These are phyloP conservation scores for Neomonachus schauinslandi DNA, from an alignment of 2,113 vertebrate genomes.

Conservation along the genomic window DNA sequence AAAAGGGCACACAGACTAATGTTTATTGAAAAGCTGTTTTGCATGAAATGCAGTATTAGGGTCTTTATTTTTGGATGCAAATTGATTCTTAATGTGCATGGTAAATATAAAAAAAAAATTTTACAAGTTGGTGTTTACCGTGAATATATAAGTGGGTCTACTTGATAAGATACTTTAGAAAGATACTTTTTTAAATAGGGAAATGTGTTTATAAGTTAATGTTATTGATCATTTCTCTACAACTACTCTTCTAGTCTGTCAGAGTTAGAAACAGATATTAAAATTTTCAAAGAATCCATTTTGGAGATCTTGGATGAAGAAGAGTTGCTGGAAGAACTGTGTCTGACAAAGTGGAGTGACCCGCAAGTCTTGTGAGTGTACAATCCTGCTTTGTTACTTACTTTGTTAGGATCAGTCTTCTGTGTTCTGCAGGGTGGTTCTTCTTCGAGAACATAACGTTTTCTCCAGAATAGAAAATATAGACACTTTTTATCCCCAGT, in stretches of 20 bases:
- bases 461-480: neutral
- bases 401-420: neutral
- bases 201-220: neutral
- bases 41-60: neutral
- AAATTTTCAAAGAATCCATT: constrained; percentile 96
- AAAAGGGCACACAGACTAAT: neutral
- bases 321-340: constrained; percentile 96
- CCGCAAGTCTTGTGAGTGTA: constrained; percentile 93
- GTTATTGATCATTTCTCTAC: neutral
- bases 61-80: neutral
- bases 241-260: constrained; percentile 90
- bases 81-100: neutral
- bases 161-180: neutral
- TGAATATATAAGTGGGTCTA: neutral
- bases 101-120: neutral
- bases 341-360: constrained; percentile 95
- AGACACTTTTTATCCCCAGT: neutral
- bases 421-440: neutral
- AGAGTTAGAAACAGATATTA: constrained; percentile 97
- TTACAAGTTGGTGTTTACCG: neutral
- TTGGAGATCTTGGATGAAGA: constrained; percentile 97
- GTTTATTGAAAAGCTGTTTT: neutral
- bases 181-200: neutral
- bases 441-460: neutral
- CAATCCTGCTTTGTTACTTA: neutral